phyloP scores from a whole-genome alignment of 2,113 vertebrate genomes.

The Acanthisitta chloris region DNA sequence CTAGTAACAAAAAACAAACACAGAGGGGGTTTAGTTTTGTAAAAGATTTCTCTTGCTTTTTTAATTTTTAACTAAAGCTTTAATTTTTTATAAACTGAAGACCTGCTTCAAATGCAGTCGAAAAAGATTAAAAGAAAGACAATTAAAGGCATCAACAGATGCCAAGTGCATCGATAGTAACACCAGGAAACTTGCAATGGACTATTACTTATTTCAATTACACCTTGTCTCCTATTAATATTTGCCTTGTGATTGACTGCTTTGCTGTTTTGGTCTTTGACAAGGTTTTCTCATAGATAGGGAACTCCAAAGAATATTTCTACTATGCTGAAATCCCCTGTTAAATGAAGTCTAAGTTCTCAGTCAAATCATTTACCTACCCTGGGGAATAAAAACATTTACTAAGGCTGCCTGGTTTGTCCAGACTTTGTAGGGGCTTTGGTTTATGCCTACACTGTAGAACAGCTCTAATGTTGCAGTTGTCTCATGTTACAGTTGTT shows the following conservation, averaged over 20 bases:
- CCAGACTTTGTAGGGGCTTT: background rate
- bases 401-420: background rate
- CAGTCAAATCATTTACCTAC: background rate
- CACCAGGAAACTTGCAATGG: background rate
- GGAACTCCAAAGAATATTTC: background rate
- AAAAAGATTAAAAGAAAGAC: background rate
- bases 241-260: background rate
- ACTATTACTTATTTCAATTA: background rate
- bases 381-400: background rate
- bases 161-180: background rate
- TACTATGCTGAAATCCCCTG: background rate
- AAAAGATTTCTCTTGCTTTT: background rate
- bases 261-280: background rate
- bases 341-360: background rate
- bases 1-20: background rate
- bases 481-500: background rate
- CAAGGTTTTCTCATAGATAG: background rate
- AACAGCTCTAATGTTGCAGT: background rate
- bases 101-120: background rate
- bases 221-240: background rate
- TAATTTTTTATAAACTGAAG: background rate
- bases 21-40: accelerated
- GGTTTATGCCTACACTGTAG: background rate
- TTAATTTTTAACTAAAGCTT: background rate
- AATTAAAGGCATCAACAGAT: background rate